phyloP scores from a whole-genome alignment of 2,797 vertebrate genomes.

The Catamblyrhynchus diadema region DNA sequence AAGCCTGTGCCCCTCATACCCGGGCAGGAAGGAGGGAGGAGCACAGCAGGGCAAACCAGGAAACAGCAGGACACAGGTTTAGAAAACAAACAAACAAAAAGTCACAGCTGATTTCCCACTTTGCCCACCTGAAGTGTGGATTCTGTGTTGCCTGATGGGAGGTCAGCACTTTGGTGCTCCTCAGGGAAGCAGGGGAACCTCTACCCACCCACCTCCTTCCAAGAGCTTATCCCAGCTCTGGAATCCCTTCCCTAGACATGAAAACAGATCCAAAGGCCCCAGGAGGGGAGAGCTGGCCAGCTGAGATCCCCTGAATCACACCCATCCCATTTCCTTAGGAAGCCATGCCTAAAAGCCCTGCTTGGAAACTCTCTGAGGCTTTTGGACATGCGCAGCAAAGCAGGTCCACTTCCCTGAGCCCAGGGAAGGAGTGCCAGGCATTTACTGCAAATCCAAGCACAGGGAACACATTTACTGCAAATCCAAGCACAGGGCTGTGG shows the following conservation, averaged over 20 bases:
- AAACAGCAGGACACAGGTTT: background rate
- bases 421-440: background rate
- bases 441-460: background rate
- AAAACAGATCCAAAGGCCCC: background rate
- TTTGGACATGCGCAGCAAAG: background rate
- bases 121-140: background rate
- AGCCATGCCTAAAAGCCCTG: background rate
- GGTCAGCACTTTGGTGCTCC: background rate
- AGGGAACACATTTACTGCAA: background rate
- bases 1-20: background rate
- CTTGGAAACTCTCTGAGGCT: background rate
- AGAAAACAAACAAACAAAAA: background rate
- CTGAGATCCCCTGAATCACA: background rate
- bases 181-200: background rate
- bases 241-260: background rate
- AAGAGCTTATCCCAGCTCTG: background rate
- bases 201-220: background rate
- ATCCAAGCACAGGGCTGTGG: fast-evolving
- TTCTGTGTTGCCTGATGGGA: background rate
- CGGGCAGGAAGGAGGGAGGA: background rate
- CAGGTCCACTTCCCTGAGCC: background rate
- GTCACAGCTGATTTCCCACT: background rate
- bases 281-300: background rate
- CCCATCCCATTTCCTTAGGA: background rate
- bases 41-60: background rate